Percentiles rank a stretch among this genome's conserved stretches.
Evolutionary conservation across 2,797 vertebrate species (phyloP).

Genomic region (Melopsittacus undulatus): DNA sequence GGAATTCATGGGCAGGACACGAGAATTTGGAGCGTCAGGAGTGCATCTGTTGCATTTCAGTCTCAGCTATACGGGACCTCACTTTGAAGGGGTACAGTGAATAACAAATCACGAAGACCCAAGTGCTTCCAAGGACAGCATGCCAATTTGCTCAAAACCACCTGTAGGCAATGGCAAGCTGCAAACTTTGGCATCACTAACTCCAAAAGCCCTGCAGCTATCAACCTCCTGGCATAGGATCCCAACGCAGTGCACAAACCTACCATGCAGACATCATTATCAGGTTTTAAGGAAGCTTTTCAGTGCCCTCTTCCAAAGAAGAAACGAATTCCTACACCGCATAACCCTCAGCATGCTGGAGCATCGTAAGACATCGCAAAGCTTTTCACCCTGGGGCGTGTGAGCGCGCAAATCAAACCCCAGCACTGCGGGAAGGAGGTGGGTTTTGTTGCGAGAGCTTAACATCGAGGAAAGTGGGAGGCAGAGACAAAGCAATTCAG

Average conservation of each 20-base stretch:
- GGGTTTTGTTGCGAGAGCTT: not conserved
- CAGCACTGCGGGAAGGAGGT: not conserved
- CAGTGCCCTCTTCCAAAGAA: not conserved
- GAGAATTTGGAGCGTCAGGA: not conserved
- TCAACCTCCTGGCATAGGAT: not conserved
- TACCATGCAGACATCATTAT: fast-evolving
- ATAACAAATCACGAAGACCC: not conserved
- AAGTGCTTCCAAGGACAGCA: not conserved
- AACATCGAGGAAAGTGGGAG: not conserved
- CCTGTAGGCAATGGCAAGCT: not conserved
- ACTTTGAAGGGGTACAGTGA: not conserved
- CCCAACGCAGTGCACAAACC: fast-evolving
- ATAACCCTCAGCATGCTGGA: not conserved
- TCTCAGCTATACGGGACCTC: not conserved
- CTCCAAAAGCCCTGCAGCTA: not conserved
- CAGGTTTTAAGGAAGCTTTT: not conserved
- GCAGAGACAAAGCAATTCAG: not conserved
- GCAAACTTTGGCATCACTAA: not conserved
- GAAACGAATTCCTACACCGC: not conserved
- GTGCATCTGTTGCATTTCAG: not conserved
- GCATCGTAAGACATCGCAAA: not conserved
- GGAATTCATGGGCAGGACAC: not conserved
- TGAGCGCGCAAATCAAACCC: not conserved
- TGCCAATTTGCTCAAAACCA: not conserved
- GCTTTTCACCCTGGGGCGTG: not conserved